Evolutionary conservation across 2,797 vertebrate genomes (phyloP).

Genomic region (Naso thynnoides): DNA sequence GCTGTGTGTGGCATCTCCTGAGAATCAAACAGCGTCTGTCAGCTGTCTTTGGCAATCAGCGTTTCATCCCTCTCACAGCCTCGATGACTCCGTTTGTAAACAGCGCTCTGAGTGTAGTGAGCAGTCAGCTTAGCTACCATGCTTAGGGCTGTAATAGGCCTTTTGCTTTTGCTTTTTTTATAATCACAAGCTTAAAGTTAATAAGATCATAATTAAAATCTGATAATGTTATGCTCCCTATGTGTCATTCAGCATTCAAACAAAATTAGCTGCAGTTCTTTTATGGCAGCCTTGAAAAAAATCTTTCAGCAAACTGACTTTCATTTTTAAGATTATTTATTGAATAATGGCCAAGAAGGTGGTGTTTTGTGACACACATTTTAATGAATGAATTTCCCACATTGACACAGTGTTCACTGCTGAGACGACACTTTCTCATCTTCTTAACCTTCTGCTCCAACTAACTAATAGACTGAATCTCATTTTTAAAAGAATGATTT

Average conservation of each 20-base stretch:
- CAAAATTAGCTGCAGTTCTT: background rate
- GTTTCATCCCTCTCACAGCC: conserved; percentile 39
- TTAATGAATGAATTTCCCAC: background rate
- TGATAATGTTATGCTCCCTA: conserved; percentile 15
- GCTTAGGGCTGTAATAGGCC: conserved; percentile 31
- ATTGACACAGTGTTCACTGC: conserved; percentile 8
- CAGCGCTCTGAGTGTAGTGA: conserved; percentile 25
- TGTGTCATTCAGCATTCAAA: conserved; percentile 18
- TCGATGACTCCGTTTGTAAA: conserved; percentile 40
- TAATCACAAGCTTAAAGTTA: conserved; percentile 32
- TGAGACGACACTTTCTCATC: conserved; percentile 15
- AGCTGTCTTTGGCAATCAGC: conserved; percentile 50
- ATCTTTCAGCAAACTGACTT: background rate
- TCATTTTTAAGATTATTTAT: background rate
- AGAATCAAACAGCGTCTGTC: conserved; percentile 50
- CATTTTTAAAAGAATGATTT: conserved; percentile 27
- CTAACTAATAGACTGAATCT: conserved; percentile 24
- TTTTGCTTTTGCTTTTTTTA: conserved; percentile 23
- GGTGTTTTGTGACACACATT: background rate
- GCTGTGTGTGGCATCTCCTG: background rate
- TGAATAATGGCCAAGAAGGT: background rate
- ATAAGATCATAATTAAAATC: conserved; percentile 44
- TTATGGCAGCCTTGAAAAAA: background rate
- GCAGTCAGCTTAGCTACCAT: conserved; percentile 1
- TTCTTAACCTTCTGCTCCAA: conserved; percentile 5